Conservation (phyloP, 92 coral and sea anemone species). For the Zoanthus solanderi region DNA sequence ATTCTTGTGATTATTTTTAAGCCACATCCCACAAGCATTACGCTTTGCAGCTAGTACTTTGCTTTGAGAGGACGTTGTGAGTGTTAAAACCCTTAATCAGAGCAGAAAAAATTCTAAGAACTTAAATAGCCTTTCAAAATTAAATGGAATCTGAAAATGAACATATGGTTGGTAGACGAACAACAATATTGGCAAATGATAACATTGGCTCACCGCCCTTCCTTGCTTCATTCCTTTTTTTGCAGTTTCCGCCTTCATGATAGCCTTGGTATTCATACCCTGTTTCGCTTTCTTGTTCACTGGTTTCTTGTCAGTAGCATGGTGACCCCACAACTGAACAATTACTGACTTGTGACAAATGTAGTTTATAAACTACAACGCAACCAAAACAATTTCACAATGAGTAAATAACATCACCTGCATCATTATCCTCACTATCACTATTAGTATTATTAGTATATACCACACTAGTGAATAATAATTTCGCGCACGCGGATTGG, state of each 20-base stretch:
- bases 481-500: no score
- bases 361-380: conserved; percentile 77
- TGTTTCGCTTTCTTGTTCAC: conserved; percentile 85
- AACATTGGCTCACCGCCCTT: conserved; percentile 13
- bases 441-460: background rate
- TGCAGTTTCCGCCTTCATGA: conserved; percentile 85
- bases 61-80: no score
- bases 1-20: no score
- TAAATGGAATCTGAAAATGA: background rate
- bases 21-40: no score
- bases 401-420: background rate
- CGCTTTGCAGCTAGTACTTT: no score
- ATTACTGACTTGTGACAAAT: conserved; percentile 78
- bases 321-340: conserved; percentile 91
- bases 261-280: conserved; percentile 93
- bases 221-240: conserved; percentile 65
- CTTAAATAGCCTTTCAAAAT: background rate
- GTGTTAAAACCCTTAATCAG: no score
- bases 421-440: background rate
- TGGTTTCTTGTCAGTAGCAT: conserved; percentile 79
- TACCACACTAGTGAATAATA: no score
- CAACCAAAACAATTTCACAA: background rate
- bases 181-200: background rate
- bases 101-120: no score
- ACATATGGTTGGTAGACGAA: background rate